Evolutionary conservation across 2,797 vertebrate genomes (phyloP).

Genomic region (Oceanodroma leucorhoa): DNA sequence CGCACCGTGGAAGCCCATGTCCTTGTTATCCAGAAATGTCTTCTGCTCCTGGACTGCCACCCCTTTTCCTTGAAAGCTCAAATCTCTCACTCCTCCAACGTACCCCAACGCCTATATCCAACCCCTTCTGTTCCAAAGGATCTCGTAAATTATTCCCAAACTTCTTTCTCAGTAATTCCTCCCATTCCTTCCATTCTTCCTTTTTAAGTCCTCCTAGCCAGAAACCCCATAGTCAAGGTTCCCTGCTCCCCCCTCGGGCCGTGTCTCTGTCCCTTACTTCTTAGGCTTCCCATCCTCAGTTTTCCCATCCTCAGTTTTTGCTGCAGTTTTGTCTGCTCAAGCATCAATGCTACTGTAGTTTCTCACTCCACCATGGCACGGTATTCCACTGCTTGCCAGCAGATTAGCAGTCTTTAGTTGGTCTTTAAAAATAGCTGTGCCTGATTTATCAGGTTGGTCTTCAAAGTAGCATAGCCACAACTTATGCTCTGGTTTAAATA

Average conservation of each 20-base stretch:
- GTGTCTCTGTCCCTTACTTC: background rate
- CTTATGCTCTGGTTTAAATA: background rate
- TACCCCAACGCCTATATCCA: background rate
- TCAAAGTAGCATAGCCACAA: background rate
- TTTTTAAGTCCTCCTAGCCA: background rate
- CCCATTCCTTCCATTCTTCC: background rate
- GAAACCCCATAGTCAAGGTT: background rate
- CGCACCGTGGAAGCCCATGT: background rate
- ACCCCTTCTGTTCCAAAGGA: background rate
- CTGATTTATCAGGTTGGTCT: background rate
- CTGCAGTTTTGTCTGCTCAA: background rate
- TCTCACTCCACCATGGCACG: background rate
- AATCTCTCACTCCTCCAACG: background rate
- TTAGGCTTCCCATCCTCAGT: background rate
- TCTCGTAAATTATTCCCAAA: background rate
- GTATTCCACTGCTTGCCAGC: background rate
- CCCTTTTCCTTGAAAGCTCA: background rate
- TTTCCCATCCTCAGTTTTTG: background rate
- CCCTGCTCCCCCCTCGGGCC: accelerated
- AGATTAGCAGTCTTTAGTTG: background rate
- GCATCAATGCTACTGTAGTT: background rate
- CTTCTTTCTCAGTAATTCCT: background rate
- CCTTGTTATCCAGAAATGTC: background rate
- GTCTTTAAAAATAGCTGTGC: background rate
- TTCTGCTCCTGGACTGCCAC: background rate